Percentiles rank a stretch among this genome's conserved stretches.
phyloP scores from a whole-genome alignment of 2,797 vertebrate genomes.

The Esox masquinongy region DNA sequence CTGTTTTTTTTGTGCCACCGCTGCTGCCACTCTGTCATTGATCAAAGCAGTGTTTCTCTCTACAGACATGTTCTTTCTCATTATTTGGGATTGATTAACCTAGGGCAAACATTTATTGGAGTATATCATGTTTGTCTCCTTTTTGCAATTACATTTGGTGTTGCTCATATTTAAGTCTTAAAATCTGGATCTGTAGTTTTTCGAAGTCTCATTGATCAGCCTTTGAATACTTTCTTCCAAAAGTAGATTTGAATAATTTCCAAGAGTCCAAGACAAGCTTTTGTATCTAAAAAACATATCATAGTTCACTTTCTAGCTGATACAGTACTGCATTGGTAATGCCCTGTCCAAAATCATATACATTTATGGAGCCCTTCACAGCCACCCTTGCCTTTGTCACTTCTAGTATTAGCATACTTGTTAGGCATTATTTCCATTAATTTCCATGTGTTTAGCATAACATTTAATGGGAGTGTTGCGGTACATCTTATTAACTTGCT shows the following conservation, averaged over 20 bases:
- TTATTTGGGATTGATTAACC: constrained; percentile 15
- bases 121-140: constrained; percentile 2
- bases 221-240: constrained; percentile 1
- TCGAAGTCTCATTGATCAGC: constrained; percentile 8
- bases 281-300: not conserved
- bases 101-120: not conserved
- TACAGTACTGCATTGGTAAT: not conserved
- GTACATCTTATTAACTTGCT: constrained; percentile 10
- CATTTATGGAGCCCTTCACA: not conserved
- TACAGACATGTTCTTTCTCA: constrained; percentile 4
- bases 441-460: constrained; percentile 17
- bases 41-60: constrained; percentile 18
- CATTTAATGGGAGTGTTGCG: not conserved
- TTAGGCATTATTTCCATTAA: constrained; percentile 17
- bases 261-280: not conserved
- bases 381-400: not conserved
- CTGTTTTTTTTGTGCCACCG: constrained; percentile 1
- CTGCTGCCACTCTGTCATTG: not conserved
- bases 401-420: constrained; percentile 5
- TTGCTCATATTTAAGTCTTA: constrained; percentile 13
- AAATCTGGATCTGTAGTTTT: constrained; percentile 1
- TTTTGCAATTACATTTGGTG: constrained; percentile 2
- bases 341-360: not conserved
- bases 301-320: constrained; percentile 1
- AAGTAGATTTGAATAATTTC: not conserved